These are phyloP conservation scores for Bhutanitis thaidina DNA, from an alignment of 2,888 invertebrate species.

Conservation along the genomic window DNA sequence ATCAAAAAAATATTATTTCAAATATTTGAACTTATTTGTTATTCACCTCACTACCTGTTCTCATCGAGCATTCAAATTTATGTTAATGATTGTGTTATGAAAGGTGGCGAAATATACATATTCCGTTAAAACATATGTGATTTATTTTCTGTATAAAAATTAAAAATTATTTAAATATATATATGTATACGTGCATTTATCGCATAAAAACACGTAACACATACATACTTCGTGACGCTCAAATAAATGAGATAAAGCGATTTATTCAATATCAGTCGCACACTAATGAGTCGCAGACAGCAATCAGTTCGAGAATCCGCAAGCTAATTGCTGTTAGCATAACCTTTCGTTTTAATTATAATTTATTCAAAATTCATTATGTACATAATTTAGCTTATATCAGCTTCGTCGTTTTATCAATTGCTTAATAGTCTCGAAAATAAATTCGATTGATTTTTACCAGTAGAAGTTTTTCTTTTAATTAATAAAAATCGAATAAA, in stretches of 20 bases:
- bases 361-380: neutral
- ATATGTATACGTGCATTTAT: too few relatives aligned
- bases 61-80: slow-evolving; percentile 47
- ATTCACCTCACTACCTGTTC: slow-evolving; percentile 42
- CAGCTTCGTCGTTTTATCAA: too few relatives aligned
- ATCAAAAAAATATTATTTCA: slow-evolving; percentile 3
- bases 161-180: too few relatives aligned
- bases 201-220: too few relatives aligned
- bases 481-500: too few relatives aligned
- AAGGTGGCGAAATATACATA: slow-evolving; percentile 17
- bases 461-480: too few relatives aligned
- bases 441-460: too few relatives aligned
- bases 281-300: slow-evolving; percentile 14
- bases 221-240: too few relatives aligned
- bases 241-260: slow-evolving; percentile 2
- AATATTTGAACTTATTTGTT: slow-evolving; percentile 30
- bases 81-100: slow-evolving; percentile 47
- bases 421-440: too few relatives aligned
- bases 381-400: too few relatives aligned
- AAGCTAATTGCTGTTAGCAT: slow-evolving; percentile 16
- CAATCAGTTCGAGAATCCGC: slow-evolving; percentile 11
- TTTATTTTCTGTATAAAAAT: too few relatives aligned
- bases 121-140: slow-evolving; percentile 30
- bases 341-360: slow-evolving; percentile 1
- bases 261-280: slow-evolving; percentile 9